Base-by-base conservation (phyloP, 2,797 vertebrate species). In the Phalanger gymnotis region DNA sequence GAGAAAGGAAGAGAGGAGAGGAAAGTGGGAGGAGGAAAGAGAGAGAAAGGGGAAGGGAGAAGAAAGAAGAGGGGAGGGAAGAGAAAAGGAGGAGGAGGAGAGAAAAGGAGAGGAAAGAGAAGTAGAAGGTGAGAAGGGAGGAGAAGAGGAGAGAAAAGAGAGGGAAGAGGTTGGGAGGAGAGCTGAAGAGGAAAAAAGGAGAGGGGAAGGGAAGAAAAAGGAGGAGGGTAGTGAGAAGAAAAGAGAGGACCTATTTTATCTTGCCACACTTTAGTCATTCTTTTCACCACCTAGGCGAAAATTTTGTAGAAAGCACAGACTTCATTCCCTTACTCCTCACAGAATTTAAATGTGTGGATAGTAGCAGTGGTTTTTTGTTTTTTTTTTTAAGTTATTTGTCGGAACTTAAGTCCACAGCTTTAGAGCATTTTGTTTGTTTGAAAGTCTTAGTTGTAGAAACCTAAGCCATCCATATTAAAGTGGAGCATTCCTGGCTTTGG, bases 401-500 rank as follows among this genome's bases (percentile, higher is more conserved):
- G 51, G 57, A 90, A 93, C 34, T 93, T 96, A 97, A 98, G 47
- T 97, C 97, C 55, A 93, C 91, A 98, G 97, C 98, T 96, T 96
- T 97, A 96, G 95, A 96, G 89, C 97, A 96, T 57, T 97, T 92
- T 95, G 95, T 97, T 95, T 97, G 90, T 96, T 98, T 96, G 95
- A 97, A 96, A 92, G 56, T 95, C 96, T 98, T 96, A 97, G 89
- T 94, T 52, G 92, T 89, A 93, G 91, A 97, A 98, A 98, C 94
- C 56, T 96, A 96, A 95, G 93, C 95, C 96, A 90, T 94, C 96
- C 55, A 94, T 97, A 95, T 95, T 97, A 94, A 97, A 97, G 96
- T 92, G 96, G 94, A 98, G 97, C 98, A 98, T 97, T 96, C 95
- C 93, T 98, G 98, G 97, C 96, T 96, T 98, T 96, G 96, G 96